Conservation (phyloP, 2,797 vertebrate species). For the Coendou prehensilis region DNA sequence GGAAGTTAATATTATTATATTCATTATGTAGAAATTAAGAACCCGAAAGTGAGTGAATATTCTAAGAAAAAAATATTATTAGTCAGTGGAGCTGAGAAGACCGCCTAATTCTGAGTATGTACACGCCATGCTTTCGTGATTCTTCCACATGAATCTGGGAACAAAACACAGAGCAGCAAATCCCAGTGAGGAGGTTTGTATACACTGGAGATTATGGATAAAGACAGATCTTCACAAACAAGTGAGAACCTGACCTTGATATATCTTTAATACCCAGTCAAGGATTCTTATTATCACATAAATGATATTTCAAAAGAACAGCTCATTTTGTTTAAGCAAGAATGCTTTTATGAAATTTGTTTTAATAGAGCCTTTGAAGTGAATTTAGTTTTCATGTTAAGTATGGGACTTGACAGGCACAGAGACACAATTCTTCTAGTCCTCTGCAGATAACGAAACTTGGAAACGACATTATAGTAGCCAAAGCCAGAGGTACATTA, state of each 20-base stretch:
- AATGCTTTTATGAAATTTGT: slow-evolving; percentile 61
- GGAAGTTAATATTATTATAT: background rate
- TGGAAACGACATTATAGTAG: slow-evolving; percentile 76
- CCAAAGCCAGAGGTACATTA: slow-evolving; percentile 71
- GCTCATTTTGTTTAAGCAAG: slow-evolving; percentile 56
- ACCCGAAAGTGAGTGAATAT: slow-evolving; percentile 27
- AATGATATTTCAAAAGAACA: slow-evolving; percentile 12
- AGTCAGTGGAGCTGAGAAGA: background rate
- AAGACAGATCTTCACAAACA: background rate
- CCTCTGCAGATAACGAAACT: slow-evolving; percentile 67
- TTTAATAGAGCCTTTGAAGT: slow-evolving; percentile 79
- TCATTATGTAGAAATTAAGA: background rate
- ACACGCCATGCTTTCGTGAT: background rate
- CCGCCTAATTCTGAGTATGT: background rate
- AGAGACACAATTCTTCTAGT: slow-evolving; percentile 61
- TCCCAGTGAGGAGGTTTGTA: background rate
- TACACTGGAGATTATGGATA: background rate
- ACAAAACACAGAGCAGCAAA: background rate
- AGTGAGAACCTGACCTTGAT: slow-evolving; percentile 53
- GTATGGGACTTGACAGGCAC: slow-evolving; percentile 68
- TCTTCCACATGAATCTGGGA: background rate
- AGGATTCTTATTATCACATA: background rate
- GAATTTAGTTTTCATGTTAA: slow-evolving; percentile 79
- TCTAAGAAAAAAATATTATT: background rate
- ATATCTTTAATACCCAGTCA: slow-evolving; percentile 44